A percentile compares a stretch with the other conserved stretches of the same genome.
These are phyloP conservation scores for Chanos chanos DNA, from an alignment of 2,797 vertebrate species.

Conservation along the genomic window DNA sequence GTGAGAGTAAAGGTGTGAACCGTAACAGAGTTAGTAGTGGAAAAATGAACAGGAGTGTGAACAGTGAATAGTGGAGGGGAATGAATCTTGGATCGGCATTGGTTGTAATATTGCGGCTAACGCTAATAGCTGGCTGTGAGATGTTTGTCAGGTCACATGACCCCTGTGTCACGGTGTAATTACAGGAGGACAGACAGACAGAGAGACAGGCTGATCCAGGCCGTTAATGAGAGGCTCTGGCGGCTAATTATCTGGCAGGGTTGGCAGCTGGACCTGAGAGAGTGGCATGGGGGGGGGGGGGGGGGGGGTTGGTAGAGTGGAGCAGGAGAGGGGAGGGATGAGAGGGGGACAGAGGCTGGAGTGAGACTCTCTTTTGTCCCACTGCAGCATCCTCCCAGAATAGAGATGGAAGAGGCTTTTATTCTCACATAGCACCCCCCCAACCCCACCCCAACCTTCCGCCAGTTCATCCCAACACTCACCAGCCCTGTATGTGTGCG, in stretches of 20 bases:
- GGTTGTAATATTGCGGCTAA: background rate
- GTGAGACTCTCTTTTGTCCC: constrained; percentile 50
- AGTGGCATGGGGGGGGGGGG: constrained; percentile 28
- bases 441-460: no score
- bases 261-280: constrained; percentile 26
- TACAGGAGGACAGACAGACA: constrained; percentile 40
- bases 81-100: constrained; percentile 26
- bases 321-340: constrained; percentile 16
- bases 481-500: constrained; percentile 16
- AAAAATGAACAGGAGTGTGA: no score
- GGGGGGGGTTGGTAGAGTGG: constrained; percentile 31
- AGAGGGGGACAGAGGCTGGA: background rate
- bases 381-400: constrained; percentile 48
- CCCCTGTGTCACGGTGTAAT: constrained; percentile 47
- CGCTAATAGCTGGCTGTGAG: constrained; percentile 24
- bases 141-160: constrained; percentile 32
- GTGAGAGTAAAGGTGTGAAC: no score
- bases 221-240: constrained; percentile 49
- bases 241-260: constrained; percentile 49
- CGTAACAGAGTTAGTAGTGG: no score
- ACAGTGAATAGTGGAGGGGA: no score
- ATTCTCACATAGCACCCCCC: no score
- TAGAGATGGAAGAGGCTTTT: constrained; percentile 42
- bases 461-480: background rate
- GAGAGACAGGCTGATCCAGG: constrained; percentile 45